phyloP scores from a whole-genome alignment of 2,113 vertebrate genomes.

The Lepisosteus osseus region DNA sequence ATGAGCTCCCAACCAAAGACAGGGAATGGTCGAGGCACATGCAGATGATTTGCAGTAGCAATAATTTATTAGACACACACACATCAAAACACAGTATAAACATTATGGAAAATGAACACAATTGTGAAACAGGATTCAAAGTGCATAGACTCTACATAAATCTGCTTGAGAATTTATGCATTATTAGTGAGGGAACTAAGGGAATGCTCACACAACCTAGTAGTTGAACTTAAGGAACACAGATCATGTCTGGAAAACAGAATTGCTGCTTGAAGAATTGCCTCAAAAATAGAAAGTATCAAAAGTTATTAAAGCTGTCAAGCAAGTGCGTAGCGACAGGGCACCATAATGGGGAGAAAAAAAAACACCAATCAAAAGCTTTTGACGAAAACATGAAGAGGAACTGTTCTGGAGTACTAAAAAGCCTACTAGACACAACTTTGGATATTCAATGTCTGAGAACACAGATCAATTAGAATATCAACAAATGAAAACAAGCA shows the following conservation, averaged over 20 bases:
- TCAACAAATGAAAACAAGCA: constrained; percentile 50
- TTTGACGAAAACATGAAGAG: background rate
- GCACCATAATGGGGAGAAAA: background rate
- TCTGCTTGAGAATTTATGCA: too few relatives aligned
- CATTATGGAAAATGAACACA: too few relatives aligned
- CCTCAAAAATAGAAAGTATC: background rate
- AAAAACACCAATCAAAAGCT: background rate
- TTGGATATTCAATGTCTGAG: constrained; percentile 26
- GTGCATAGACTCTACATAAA: too few relatives aligned
- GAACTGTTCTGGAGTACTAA: constrained; percentile 35
- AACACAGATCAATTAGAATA: constrained; percentile 62
- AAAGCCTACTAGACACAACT: constrained; percentile 44
- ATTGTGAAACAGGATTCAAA: too few relatives aligned
- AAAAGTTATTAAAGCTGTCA: constrained; percentile 11
- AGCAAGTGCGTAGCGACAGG: background rate
- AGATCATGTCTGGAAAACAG: too few relatives aligned
- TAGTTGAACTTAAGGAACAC: too few relatives aligned
- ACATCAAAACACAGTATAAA: background rate
- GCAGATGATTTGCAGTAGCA: background rate
- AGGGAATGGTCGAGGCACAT: background rate
- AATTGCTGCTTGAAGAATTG: too few relatives aligned
- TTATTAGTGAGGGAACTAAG: too few relatives aligned
- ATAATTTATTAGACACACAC: background rate
- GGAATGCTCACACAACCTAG: too few relatives aligned
- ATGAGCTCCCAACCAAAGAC: background rate